These are phyloP conservation scores for Chiloscyllium plagiosum DNA, from an alignment of 2,113 vertebrate genomes.

Conservation along the genomic window DNA sequence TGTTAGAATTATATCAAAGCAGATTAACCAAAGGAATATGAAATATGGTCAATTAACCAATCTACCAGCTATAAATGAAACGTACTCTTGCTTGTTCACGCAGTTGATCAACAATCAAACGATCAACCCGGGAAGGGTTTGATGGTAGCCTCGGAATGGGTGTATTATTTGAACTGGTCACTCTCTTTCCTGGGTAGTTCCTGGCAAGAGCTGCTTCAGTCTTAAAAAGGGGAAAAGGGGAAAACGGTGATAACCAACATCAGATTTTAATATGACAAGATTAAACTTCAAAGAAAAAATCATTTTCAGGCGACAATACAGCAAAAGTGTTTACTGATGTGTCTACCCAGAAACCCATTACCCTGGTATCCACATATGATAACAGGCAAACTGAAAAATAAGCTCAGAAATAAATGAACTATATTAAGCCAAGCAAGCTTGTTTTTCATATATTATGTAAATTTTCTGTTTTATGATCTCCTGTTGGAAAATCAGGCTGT, in stretches of 20 bases:
- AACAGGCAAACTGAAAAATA: neutral
- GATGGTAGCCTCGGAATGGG: conserved; percentile 49
- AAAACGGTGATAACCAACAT: neutral
- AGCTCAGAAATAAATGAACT: neutral
- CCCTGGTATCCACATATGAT: neutral
- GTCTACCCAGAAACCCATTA: neutral
- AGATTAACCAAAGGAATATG: neutral
- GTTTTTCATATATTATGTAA: neutral
- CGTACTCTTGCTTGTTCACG: conserved; percentile 58
- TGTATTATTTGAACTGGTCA: conserved; percentile 41
- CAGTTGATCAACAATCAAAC: conserved; percentile 55
- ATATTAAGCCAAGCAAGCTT: neutral
- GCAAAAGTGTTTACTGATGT: neutral
- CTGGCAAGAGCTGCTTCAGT: conserved; percentile 51
- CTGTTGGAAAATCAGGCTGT: neutral
- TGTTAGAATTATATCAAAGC: neutral
- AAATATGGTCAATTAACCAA: conserved; percentile 21
- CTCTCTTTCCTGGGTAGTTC: conserved; percentile 48
- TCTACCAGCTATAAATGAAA: neutral
- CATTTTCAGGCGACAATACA: neutral
- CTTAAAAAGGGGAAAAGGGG: conserved; percentile 45
- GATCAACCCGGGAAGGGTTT: conserved; percentile 54
- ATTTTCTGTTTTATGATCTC: neutral
- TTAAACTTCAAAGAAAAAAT: neutral
- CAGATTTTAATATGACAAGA: neutral